phyloP scores from a whole-genome alignment of 2,888 invertebrate genomes.

The Clanis bilineata region DNA sequence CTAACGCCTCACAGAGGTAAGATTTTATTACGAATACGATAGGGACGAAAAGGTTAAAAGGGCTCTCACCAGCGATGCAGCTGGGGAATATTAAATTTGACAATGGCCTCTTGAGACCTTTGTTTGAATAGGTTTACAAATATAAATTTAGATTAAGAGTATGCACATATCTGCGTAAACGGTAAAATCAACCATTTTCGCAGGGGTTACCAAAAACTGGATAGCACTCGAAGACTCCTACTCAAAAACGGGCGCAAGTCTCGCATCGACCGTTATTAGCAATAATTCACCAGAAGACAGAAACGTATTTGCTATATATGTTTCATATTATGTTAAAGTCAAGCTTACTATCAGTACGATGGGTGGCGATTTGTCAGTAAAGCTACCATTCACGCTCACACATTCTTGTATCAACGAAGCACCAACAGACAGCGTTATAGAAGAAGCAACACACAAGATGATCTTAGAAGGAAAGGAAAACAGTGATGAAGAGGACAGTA shows the following conservation, averaged over 20 bases:
- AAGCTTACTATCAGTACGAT: slow-evolving; percentile 91
- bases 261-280: slow-evolving; percentile 83
- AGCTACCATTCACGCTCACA: slow-evolving; percentile 90
- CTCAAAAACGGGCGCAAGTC: slow-evolving; percentile 85
- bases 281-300: slow-evolving; percentile 86
- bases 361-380: slow-evolving; percentile 90
- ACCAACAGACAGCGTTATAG: slow-evolving; percentile 77
- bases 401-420: slow-evolving; percentile 87
- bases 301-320: slow-evolving; percentile 95
- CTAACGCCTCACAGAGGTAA: slow-evolving; percentile 85
- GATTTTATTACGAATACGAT: slow-evolving; percentile 1
- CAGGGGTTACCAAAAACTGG: slow-evolving; percentile 94
- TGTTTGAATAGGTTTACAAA: not conserved
- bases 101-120: not conserved
- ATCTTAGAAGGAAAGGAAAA: slow-evolving; percentile 74
- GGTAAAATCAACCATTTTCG: slow-evolving; percentile 22
- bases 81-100: not conserved
- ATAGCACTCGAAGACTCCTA: slow-evolving; percentile 94
- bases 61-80: not conserved
- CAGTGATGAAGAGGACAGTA: slow-evolving; percentile 70
- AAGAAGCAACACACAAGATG: slow-evolving; percentile 74
- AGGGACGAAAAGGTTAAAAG: not conserved
- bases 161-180: not conserved
- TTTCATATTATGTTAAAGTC: slow-evolving; percentile 95
- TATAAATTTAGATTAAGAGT: not conserved